Conservation (phyloP, 2,888 invertebrate genomes). For the Eudemis profundana region DNA sequence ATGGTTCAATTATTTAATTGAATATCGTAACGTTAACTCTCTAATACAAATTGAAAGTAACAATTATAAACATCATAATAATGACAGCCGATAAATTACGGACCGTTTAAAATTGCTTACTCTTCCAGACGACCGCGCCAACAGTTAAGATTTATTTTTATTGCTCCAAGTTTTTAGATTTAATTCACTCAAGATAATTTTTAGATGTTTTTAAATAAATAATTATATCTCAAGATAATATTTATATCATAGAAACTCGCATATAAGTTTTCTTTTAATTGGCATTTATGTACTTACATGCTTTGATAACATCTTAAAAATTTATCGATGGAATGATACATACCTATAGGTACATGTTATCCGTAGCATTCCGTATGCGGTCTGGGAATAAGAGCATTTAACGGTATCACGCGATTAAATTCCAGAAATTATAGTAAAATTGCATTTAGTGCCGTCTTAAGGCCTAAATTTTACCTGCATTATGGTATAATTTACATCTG, state of each 20-base stretch:
- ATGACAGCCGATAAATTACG: constrained; percentile 34
- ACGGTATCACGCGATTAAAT: constrained; percentile 18
- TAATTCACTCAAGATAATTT: constrained; percentile 11
- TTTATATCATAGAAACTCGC: constrained; percentile 5
- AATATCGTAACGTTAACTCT: constrained; percentile 43
- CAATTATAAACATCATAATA: constrained; percentile 43
- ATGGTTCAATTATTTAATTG: constrained; percentile 43
- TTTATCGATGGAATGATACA: neutral
- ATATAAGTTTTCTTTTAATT: constrained; percentile 10
- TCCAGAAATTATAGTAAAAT: constrained; percentile 31
- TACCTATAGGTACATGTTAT: neutral
- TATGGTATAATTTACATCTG: constrained; percentile 25
- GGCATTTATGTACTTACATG: constrained; percentile 16
- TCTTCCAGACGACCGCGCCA: constrained; percentile 8
- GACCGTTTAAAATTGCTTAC: constrained; percentile 32
- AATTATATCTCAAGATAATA: neutral
- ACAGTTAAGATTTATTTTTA: constrained; percentile 22
- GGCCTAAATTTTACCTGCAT: neutral
- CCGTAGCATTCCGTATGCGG: constrained; percentile 11
- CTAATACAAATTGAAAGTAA: constrained; percentile 36
- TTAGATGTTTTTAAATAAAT: neutral
- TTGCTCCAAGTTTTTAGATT: constrained; percentile 9
- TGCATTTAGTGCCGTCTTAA: constrained; percentile 12
- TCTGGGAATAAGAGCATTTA: constrained; percentile 29
- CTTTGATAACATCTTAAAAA: constrained; percentile 5